Conservation (phyloP, 35 echinoderm and acorn worm species). For the Strongylocentrotus purpuratus region DNA sequence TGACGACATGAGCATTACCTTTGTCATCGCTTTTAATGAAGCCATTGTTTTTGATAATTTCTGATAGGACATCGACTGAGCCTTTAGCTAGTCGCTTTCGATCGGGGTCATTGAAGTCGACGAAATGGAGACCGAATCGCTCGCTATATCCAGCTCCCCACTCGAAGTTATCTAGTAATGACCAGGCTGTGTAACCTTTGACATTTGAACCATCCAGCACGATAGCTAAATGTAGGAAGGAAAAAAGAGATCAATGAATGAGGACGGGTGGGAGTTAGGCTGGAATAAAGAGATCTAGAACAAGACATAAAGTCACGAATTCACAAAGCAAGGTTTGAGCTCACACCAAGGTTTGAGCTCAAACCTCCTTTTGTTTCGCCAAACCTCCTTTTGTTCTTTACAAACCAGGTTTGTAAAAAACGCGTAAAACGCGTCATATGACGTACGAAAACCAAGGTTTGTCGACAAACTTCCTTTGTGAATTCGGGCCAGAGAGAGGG, state of each 20-base stretch:
- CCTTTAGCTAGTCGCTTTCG: not conserved
- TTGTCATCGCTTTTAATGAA: not conserved
- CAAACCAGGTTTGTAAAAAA: no score
- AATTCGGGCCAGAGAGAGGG: not conserved
- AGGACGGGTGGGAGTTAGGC: no score
- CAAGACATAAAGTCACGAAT: no score
- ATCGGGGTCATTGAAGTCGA: constrained; percentile 17
- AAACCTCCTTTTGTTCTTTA: no score
- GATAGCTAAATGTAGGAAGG: not conserved
- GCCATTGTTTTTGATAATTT: constrained; percentile 13
- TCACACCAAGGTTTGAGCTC: no score
- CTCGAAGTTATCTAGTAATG: constrained; percentile 10
- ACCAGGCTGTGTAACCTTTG: constrained; percentile 31
- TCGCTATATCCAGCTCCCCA: constrained; percentile 23
- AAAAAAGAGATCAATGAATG: not conserved
- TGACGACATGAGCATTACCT: not conserved
- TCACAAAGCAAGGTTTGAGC: no score
- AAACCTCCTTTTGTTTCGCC: no score
- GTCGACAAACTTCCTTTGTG: no score
- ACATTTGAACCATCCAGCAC: constrained; percentile 25
- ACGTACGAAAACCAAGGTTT: no score
- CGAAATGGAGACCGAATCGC: constrained; percentile 23
- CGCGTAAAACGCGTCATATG: no score
- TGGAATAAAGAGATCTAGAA: no score
- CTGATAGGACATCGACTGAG: not conserved